Evolutionary conservation across 2,888 invertebrate species (phyloP), one percentile per base, ranked within the genome.

Genomic region (Lymantria dispar): DNA sequence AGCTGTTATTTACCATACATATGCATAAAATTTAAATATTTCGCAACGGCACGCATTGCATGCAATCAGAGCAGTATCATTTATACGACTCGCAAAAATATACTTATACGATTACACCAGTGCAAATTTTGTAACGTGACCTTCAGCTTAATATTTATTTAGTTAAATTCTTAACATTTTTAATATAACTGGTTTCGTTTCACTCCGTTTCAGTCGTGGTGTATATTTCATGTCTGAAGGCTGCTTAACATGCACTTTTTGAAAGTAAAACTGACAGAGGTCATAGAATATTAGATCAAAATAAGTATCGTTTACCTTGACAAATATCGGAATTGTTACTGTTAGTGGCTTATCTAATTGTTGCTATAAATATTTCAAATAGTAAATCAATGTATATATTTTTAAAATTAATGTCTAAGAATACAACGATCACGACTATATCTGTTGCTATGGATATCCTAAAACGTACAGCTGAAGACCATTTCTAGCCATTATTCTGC

Each of bases 241-340:
- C 41, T 45, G 62, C 58, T 63, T 58, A 63, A 56, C 54, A 56
- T 54, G 54, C 45, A 59, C 14, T 60, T 58, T 68, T 66, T 60
- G 69, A 70, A 75, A 70, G 64, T 63, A 54, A 49, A 33, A 45
- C 14, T 29, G 31, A 45, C 47, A 54, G 63, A 72, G 77, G 76
- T 66, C 72, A 61, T 43, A 43, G 41, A 53, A 57, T 58, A 50
- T 50, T 54, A 60, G 66, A 7, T 49, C 54, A 60, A 52, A 66
- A 55, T 56, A 59, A 53, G 22, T 52, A 62, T 51, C 43, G 54
- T 7, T 60, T 50, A 54, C 65, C 70, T 66, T 66, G 65, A 58
- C 48, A 52, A 61, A 51, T 55, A 47, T 48, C 44, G 33, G n/a
- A 22, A 33, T 47, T 47, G 14, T 41, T 50, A 48, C 37, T 43